Percentiles rank a stretch among this genome's conserved stretches.
These are phyloP conservation scores for Antennarius striatus DNA, from an alignment of 2,113 vertebrate genomes.

Conservation along the genomic window DNA sequence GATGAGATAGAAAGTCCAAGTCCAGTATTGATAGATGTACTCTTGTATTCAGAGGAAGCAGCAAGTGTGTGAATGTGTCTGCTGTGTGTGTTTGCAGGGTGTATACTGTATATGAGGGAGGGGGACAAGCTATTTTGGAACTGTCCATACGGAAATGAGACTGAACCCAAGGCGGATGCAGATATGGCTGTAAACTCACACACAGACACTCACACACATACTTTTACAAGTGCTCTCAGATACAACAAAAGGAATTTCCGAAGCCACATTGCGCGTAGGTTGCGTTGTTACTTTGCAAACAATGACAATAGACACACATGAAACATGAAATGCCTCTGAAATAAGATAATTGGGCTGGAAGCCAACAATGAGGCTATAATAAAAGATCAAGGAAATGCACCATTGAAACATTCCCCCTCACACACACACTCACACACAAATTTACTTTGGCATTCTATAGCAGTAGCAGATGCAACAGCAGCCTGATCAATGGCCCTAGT, in stretches of 20 bases:
- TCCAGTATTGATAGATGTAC: slow-evolving; percentile 89
- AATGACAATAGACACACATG: slow-evolving; percentile 22
- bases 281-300: slow-evolving; percentile 8
- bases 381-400: slow-evolving; percentile 28
- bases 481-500: too few species aligned
- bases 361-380: slow-evolving; percentile 28
- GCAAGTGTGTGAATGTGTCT: slow-evolving; percentile 28
- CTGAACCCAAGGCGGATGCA: slow-evolving; percentile 84
- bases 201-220: slow-evolving; percentile 19
- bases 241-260: slow-evolving; percentile 6
- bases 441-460: too few species aligned
- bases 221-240: slow-evolving; percentile 11
- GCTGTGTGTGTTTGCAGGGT: slow-evolving; percentile 39
- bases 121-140: slow-evolving; percentile 87
- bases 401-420: neutral
- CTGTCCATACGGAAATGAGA: slow-evolving; percentile 86
- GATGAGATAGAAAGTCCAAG: slow-evolving; percentile 90
- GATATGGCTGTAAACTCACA: slow-evolving; percentile 77
- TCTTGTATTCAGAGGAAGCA: slow-evolving; percentile 85
- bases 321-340: neutral
- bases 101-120: slow-evolving; percentile 29
- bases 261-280: slow-evolving; percentile 4
- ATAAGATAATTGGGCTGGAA: slow-evolving; percentile 39
- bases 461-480: too few species aligned
- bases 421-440: slow-evolving; percentile 1